Conservation (phyloP, 1,140 invertebrate species). For the Drosophila triauraria region DNA sequence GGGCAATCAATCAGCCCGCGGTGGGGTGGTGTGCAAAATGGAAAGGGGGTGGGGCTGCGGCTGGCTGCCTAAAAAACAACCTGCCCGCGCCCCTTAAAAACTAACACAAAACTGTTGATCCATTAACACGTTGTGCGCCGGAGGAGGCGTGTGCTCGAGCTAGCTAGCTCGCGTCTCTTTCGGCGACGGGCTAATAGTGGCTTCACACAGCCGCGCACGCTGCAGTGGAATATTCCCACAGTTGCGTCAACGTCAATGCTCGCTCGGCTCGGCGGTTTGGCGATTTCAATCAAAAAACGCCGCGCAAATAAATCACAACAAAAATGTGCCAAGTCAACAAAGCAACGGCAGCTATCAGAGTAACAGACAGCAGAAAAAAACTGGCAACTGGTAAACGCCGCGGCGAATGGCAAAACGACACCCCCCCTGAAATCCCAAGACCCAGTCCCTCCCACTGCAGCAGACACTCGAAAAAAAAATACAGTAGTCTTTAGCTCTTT, state of each 20-base stretch:
- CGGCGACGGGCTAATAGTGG: neutral
- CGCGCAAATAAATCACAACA: conserved; percentile 71
- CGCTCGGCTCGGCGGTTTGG: conserved; percentile 24
- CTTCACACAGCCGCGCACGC: conserved; percentile 55
- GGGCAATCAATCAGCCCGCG: conserved; percentile 47
- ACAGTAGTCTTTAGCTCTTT: neutral
- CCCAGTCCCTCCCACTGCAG: conserved; percentile 1
- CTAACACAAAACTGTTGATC: conserved; percentile 71
- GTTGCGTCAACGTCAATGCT: conserved; percentile 63
- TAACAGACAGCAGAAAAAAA: conserved; percentile 29
- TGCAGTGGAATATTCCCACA: conserved; percentile 82
- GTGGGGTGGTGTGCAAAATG: conserved; percentile 19
- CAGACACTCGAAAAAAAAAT: conserved; percentile 11
- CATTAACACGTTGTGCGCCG: conserved; percentile 68
- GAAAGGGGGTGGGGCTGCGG: conserved; percentile 33
- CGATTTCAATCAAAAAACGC: conserved; percentile 70
- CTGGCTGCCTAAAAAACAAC: conserved; percentile 57
- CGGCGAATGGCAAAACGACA: conserved; percentile 53
- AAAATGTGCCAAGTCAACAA: conserved; percentile 78
- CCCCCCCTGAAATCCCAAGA: neutral
- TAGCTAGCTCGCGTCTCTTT: neutral
- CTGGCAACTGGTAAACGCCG: conserved; percentile 58
- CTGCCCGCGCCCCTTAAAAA: conserved; percentile 38
- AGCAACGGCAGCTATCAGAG: conserved; percentile 48
- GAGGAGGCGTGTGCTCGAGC: conserved; percentile 51